Base-by-base conservation (phyloP, 2,888 invertebrate genomes). In the Phortica okadai region DNA sequence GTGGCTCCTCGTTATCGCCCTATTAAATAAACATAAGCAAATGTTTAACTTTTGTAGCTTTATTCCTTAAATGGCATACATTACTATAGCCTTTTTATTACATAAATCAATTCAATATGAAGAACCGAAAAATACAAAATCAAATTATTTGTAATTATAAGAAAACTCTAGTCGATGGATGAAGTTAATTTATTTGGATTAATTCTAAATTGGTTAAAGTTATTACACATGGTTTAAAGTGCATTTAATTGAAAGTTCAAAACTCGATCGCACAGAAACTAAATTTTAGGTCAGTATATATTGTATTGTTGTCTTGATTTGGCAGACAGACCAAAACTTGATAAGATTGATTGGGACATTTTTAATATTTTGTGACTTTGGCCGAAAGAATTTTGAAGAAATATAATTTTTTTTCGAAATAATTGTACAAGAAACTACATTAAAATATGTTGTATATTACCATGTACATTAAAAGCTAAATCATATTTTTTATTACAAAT, bases 191-290 rank as follows among this genome's bases (percentile, higher is more conserved):
- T 72, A 25, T 72, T 54, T 54, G n/a, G 33, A 54, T 72, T 54
- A 72, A 72, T 54, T 54, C 70, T 72, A 72, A 72, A 56, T 72
- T 56, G 25, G n/a, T 70, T 70, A 25, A 50, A 50, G 44, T 69
- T 69, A 69, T 62, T 73, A 73, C 73, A 73, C 56, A 67, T 66
- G 33, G 41, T 58, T 69, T 74, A 73, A 73, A 73, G 59, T 73
- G 73, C 59, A 59, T 70, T 62, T 8, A 21, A 62, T 73, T 41
- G 62, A 59, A 73, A 62, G 62, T 73, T 73, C 42, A 62, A 25
- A 59, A 73, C 73, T 73, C 56, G 73, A 42, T 42, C 73, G 42
- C 73, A 73, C 73, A 62, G 62, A 62, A 62, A 25, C 10, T 62
- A 41, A 73, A 62, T 42, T 41, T 73, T 58, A 16, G 45, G 62